Evolutionary conservation across 2,888 invertebrate genomes (phyloP).

Genomic region (Chaetogeoica ovagalla): DNA sequence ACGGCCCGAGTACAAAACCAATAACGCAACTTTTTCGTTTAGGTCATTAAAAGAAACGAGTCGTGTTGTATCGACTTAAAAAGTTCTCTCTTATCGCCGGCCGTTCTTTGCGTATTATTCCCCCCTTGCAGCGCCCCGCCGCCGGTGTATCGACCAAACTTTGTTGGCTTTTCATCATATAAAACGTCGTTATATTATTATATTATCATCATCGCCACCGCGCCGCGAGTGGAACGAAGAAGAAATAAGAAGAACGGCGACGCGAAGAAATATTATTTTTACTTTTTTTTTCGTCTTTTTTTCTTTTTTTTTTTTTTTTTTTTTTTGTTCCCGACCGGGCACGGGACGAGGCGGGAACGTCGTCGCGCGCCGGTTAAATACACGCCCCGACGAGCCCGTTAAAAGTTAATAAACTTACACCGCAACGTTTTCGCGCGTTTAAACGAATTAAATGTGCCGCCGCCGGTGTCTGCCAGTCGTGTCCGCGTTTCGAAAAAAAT

Average conservation of each 20-base stretch:
- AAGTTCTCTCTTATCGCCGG: constrained; percentile 22
- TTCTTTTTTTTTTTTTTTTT: neutral
- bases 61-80: constrained; percentile 15
- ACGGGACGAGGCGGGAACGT: no score
- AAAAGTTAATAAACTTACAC: neutral
- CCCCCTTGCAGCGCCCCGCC: neutral
- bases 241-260: neutral
- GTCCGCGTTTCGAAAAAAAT: neutral
- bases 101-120: neutral
- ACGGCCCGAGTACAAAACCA: neutral
- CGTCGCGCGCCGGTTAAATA: neutral
- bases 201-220: neutral
- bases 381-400: neutral
- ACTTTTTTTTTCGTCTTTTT: neutral
- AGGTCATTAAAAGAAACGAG: constrained; percentile 25
- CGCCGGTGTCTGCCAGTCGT: no score
- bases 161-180: constrained; percentile 1
- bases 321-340: neutral
- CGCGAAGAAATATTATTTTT: neutral
- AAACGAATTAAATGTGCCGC: neutral
- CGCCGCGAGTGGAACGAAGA: neutral
- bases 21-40: constrained; percentile 37
- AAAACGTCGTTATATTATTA: no score
- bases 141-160: constrained; percentile 1
- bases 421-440: neutral